Evolutionary conservation across 2,888 invertebrate genomes (phyloP).

Genomic region (Bombylius discolor): DNA sequence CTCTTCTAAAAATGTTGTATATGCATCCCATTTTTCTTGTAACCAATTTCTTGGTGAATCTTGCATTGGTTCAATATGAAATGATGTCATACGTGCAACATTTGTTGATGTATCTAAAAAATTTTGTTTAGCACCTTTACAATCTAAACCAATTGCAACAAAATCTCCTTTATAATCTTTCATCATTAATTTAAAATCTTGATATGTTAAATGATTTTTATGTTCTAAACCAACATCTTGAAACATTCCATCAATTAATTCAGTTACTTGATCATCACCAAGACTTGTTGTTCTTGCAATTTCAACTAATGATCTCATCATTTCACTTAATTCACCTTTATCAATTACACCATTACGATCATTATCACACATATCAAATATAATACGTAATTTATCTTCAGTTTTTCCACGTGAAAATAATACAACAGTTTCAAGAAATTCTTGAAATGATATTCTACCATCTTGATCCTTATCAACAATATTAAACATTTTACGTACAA

Average conservation of each 20-base stretch:
- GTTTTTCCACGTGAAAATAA: constrained; percentile 84
- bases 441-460: constrained; percentile 88
- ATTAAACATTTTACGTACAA: constrained; percentile 95
- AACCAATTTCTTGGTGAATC: constrained; percentile 59
- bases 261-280: constrained; percentile 80
- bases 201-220: constrained; percentile 80
- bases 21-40: constrained; percentile 67
- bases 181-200: constrained; percentile 91
- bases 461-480: constrained; percentile 91
- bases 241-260: constrained; percentile 90
- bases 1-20: constrained; percentile 87
- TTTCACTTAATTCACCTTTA: constrained; percentile 83
- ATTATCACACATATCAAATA: constrained; percentile 96
- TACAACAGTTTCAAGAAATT: constrained; percentile 88
- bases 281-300: constrained; percentile 85
- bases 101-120: constrained; percentile 90
- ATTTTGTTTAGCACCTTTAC: constrained; percentile 90
- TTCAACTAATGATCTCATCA: constrained; percentile 84
- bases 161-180: constrained; percentile 92
- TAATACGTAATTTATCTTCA: constrained; percentile 83
- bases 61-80: constrained; percentile 72
- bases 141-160: constrained; percentile 86
- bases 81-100: constrained; percentile 89
- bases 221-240: constrained; percentile 80
- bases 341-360: constrained; percentile 90